A percentile compares a stretch with the other conserved stretches of the same genome.
These are phyloP conservation scores for Monochamus saltuarius DNA, from an alignment of 1,140 invertebrate species.

Conservation along the genomic window DNA sequence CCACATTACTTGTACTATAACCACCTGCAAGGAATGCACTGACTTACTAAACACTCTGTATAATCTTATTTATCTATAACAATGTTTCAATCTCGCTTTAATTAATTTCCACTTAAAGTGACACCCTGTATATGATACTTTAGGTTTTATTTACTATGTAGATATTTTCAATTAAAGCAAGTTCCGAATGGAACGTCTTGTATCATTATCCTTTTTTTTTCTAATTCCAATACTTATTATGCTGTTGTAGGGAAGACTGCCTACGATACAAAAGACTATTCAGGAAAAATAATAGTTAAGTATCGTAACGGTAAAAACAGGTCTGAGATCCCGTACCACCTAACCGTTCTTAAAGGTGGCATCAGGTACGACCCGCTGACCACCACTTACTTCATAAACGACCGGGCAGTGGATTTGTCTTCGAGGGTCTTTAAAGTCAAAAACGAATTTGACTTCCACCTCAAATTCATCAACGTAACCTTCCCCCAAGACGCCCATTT, in stretches of 20 bases:
- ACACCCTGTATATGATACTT: no score
- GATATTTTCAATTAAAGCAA: no score
- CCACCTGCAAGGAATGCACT: no score
- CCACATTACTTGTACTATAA: no score
- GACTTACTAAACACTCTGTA: no score
- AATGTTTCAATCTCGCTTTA: no score
- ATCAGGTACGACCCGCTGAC: slow-evolving; percentile 57
- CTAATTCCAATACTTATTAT: not conserved
- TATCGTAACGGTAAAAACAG: slow-evolving; percentile 64
- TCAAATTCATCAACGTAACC: slow-evolving; percentile 71
- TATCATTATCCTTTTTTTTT: no score
- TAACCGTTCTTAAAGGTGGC: slow-evolving; percentile 59
- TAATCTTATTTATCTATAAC: no score
- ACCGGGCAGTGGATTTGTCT: slow-evolving; percentile 48
- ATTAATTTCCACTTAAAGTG: no score
- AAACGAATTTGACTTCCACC: slow-evolving; percentile 70
- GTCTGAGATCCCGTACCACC: slow-evolving; percentile 60
- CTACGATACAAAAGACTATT: slow-evolving; percentile 58
- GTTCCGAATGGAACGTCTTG: not conserved
- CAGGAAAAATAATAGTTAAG: slow-evolving; percentile 70
- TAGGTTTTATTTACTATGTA: no score
- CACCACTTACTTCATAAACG: slow-evolving; percentile 60
- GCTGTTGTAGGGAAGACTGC: slow-evolving; percentile 58
- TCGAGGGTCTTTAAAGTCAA: slow-evolving; percentile 63
- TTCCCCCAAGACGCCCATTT: slow-evolving; percentile 61